phyloP scores from a whole-genome alignment of 2,113 vertebrate species.

The Asarcornis scutulata region DNA sequence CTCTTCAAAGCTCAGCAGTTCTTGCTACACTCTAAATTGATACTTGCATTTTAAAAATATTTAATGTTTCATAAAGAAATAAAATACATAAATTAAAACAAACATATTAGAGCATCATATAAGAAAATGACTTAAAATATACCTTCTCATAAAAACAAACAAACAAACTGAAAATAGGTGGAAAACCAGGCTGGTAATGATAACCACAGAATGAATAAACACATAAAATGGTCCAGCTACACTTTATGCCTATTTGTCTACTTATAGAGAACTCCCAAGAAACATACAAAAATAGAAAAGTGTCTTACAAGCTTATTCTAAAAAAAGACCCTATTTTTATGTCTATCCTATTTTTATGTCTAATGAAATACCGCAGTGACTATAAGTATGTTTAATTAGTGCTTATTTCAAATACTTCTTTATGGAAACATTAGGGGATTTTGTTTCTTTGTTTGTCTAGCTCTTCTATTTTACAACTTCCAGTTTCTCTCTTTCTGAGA shows the following conservation, averaged over 20 bases:
- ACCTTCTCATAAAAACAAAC: not conserved
- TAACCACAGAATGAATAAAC: not conserved
- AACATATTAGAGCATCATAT: not conserved
- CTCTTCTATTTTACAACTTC: not conserved
- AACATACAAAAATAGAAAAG: not conserved
- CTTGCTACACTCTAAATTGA: not conserved
- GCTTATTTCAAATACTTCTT: not conserved
- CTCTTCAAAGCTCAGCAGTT: not conserved
- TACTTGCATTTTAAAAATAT: not conserved
- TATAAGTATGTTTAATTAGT: not conserved
- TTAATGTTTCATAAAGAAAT: not conserved
- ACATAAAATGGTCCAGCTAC: not conserved
- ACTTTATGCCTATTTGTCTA: not conserved
- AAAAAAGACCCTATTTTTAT: not conserved
- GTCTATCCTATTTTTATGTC: not conserved
- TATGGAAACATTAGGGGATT: not conserved
- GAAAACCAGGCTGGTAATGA: not conserved
- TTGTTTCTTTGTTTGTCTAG: not conserved
- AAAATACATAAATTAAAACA: not conserved
- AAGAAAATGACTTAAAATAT: not conserved
- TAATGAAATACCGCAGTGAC: not conserved
- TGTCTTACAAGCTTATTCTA: not conserved
- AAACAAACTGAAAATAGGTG: not conserved
- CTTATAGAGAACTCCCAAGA: not conserved
- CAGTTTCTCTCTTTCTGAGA: not conserved